Evolutionary conservation across 2,113 vertebrate species (phyloP).

Genomic region (Coptodon rendalli): DNA sequence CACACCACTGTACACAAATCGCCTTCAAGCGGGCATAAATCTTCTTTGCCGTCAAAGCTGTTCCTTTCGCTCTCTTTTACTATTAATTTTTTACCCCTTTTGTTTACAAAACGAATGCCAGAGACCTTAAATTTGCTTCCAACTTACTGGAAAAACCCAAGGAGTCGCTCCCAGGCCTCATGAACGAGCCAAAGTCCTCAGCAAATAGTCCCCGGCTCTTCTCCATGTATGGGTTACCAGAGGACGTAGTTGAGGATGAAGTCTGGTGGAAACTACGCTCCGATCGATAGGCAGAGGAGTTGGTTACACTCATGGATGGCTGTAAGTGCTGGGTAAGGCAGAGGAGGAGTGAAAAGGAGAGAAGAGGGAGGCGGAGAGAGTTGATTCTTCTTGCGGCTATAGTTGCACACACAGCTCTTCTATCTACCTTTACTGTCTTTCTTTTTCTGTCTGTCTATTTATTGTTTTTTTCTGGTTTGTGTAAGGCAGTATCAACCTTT

Average conservation of each 20-base stretch:
- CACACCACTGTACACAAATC: not conserved
- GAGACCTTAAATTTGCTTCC: not conserved
- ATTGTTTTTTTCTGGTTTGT: not conserved
- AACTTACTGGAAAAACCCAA: constrained; percentile 84
- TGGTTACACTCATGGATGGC: constrained; percentile 75
- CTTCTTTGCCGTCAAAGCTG: not conserved
- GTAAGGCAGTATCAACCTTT: not conserved
- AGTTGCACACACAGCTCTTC: not conserved
- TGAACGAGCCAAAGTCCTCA: constrained; percentile 87
- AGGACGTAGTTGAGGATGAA: constrained; percentile 68
- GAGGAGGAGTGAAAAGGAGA: constrained; percentile 32
- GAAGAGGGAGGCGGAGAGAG: constrained; percentile 26
- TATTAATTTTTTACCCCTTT: not conserved
- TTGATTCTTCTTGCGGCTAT: not conserved
- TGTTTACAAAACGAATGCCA: not conserved
- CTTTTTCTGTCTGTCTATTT: not conserved
- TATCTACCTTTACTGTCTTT: not conserved
- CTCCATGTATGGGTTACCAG: constrained; percentile 84
- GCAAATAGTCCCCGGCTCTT: constrained; percentile 82
- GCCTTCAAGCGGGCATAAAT: not conserved
- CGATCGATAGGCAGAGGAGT: constrained; percentile 80
- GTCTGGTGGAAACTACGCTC: constrained; percentile 80
- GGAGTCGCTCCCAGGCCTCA: constrained; percentile 76
- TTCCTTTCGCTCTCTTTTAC: not conserved
- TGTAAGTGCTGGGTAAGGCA: constrained; percentile 18